Conservation (phyloP, 2,797 vertebrate species). For the Epinephelus malabaricus region DNA sequence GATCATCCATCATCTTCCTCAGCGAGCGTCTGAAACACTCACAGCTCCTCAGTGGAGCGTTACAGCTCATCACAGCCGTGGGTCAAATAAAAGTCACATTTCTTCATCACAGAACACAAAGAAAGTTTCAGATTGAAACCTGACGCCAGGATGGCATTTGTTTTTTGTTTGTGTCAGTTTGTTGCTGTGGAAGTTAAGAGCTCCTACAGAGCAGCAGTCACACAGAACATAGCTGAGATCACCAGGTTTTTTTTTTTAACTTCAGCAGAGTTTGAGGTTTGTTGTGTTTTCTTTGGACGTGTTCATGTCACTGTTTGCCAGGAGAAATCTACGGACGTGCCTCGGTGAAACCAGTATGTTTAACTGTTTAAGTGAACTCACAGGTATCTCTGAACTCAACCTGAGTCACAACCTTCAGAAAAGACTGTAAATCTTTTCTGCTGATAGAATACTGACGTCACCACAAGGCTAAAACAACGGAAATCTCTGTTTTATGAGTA, state of each 20-base stretch:
- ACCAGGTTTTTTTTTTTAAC: neutral
- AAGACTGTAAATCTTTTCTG: neutral
- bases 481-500: neutral
- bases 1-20: constrained; percentile 29
- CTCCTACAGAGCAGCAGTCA: constrained; percentile 4
- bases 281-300: constrained; percentile 11
- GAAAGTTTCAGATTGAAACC: neutral
- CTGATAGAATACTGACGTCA: neutral
- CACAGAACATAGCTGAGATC: neutral
- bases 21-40: constrained; percentile 7
- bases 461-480: no score
- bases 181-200: constrained; percentile 23
- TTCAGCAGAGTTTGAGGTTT: neutral
- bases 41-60: constrained; percentile 1
- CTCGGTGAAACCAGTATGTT: neutral
- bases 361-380: neutral
- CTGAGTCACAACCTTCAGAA: neutral
- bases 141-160: neutral
- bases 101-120: constrained; percentile 7
- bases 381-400: neutral
- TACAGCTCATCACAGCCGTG: neutral
- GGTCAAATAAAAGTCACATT: constrained; percentile 40
- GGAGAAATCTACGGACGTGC: neutral
- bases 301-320: constrained; percentile 11
- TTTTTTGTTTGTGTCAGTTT: constrained; percentile 27